Evolutionary conservation across 2,888 invertebrate genomes (phyloP).

Genomic region (Ommatoiulus sabulosus): DNA sequence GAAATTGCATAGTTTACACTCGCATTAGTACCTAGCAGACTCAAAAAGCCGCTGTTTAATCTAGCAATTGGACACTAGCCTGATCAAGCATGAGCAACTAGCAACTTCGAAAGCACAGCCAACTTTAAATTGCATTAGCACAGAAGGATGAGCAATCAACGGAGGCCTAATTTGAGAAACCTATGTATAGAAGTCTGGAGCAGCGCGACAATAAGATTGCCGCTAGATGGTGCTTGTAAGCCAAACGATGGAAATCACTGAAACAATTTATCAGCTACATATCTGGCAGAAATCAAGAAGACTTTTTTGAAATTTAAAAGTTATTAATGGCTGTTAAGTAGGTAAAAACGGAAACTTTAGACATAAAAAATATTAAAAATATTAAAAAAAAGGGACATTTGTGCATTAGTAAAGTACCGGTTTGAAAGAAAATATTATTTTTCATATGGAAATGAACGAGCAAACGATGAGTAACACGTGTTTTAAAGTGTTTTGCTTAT

Average conservation of each 20-base stretch:
- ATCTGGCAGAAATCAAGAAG: too few relatives aligned
- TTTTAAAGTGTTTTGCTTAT: too few relatives aligned
- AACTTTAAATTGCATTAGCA: conserved; percentile 46
- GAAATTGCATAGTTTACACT: conserved; percentile 53
- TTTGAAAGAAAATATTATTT: too few relatives aligned
- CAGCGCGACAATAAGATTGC: neutral
- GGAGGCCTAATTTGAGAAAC: conserved; percentile 11
- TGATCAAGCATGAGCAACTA: conserved; percentile 41
- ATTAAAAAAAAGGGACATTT: too few relatives aligned
- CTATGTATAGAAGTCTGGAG: neutral
- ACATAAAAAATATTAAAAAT: too few relatives aligned
- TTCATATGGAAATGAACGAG: too few relatives aligned
- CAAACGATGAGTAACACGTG: too few relatives aligned
- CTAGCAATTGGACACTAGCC: conserved; percentile 41
- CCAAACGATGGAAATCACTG: neutral
- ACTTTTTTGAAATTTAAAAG: too few relatives aligned
- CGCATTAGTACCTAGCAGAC: conserved; percentile 52
- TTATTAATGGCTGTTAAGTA: too few relatives aligned
- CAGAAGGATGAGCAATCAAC: conserved; percentile 37
- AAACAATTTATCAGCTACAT: neutral
- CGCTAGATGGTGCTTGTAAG: conserved; percentile 23
- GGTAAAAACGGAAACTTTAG: too few relatives aligned
- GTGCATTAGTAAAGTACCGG: too few relatives aligned
- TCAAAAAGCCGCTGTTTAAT: conserved; percentile 48
- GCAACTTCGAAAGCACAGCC: conserved; percentile 45